phyloP scores from a whole-genome alignment of 2,113 vertebrate genomes.

The Tachysurus fulvidraco region DNA sequence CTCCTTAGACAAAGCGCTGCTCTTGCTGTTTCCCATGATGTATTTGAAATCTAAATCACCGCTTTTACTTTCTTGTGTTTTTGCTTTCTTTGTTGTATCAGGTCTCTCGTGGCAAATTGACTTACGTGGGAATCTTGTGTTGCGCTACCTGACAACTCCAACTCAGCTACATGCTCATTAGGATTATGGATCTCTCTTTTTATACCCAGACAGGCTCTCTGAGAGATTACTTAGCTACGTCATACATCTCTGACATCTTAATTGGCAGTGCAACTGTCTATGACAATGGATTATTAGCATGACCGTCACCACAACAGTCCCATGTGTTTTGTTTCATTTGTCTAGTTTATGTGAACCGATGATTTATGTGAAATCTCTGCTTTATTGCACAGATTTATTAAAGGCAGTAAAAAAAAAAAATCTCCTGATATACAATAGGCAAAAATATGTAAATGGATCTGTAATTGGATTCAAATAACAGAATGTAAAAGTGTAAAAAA shows the following conservation, averaged over 20 bases:
- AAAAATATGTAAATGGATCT: neutral
- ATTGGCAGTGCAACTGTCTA: neutral
- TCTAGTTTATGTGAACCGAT: neutral
- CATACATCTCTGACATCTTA: slow-evolving; percentile 56
- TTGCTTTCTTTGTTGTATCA: slow-evolving; percentile 19
- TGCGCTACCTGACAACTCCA: slow-evolving; percentile 29
- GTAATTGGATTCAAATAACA: neutral
- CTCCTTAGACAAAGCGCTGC: slow-evolving; percentile 77
- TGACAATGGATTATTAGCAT: neutral
- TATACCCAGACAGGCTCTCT: slow-evolving; percentile 75
- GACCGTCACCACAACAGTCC: neutral
- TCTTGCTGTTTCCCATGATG: slow-evolving; percentile 80
- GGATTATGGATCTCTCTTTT: slow-evolving; percentile 67
- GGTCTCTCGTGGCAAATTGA: neutral
- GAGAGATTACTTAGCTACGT: slow-evolving; percentile 74
- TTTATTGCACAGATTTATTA: neutral
- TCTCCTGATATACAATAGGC: neutral
- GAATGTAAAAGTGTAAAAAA: neutral
- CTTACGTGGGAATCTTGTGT: neutral
- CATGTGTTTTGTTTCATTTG: neutral
- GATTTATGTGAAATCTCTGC: neutral
- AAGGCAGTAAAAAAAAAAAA: neutral
- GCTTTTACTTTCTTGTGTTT: slow-evolving; percentile 20
- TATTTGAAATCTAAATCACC: neutral
- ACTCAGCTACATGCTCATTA: slow-evolving; percentile 58